Evolutionary conservation across 2,113 vertebrate genomes (phyloP), one percentile per base, ranked within the genome.

Genomic region (Rhea pennata): DNA sequence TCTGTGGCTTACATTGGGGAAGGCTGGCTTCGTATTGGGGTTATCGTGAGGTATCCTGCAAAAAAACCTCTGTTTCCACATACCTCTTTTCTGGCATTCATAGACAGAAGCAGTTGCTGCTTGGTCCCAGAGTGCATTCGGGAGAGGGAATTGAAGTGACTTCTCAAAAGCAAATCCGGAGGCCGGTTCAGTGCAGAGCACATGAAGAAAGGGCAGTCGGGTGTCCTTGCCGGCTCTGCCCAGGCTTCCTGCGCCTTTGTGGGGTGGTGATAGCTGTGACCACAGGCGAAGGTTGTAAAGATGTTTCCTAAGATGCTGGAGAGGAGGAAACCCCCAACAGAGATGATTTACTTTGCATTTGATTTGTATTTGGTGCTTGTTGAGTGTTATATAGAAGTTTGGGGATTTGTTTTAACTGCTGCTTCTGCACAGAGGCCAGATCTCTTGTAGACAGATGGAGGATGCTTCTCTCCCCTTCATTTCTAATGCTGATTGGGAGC

Each of bases 131-230:
- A 62, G 44, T 64, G 66, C 36, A 50, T 79, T 29, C 77, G 46
- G 33, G 59, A 59, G 58, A 64, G n/a, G 31, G 83, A 36, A 39
- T 40, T 44, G 83, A 66, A 62, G 62, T 39, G 64, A 53, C 64
- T 46, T 71, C 64, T 58, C 21, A 53, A 70, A 90, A 64, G 23
- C 50, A 62, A 92, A 80, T 82, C 48, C 22, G 62, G 83, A 80
- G 67, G 79, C 40, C 44, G 79, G 19, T 33, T 84, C 29, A 39
- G 61, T 64, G 88, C 65, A 50, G 59, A 23, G 2, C 11, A 73
- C 33, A 4, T 0, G 1, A 84, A 66, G 62, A 51, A 67, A 71
- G 51, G 46, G 23, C 4, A 0, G 0, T 48, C 1, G 0, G 71
- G 70, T 72, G 70, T 78, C 76, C 65, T 80, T 80, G 50, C 27